Percentiles rank a stretch among this genome's conserved stretches.
Conservation (phyloP, 2,888 invertebrate species). For the Nomada ferruginata region DNA sequence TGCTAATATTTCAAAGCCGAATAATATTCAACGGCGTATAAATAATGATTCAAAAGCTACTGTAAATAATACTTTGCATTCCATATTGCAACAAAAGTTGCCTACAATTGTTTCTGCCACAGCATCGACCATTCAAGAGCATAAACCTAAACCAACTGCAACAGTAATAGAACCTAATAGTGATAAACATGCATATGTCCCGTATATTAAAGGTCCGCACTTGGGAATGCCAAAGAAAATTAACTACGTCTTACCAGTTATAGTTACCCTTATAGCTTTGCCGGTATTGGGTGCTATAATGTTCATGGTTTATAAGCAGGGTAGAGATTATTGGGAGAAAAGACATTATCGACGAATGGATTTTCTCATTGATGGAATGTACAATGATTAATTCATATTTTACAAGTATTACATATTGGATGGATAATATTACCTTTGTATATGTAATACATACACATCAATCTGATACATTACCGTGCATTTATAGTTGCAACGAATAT, state of each 20-base stretch:
- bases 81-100: not conserved
- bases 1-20: constrained; percentile 1
- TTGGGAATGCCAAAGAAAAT: constrained; percentile 78
- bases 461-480: constrained; percentile 14
- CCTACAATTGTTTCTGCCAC: constrained; percentile 8
- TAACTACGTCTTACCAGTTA: constrained; percentile 90
- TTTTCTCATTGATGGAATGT: constrained; percentile 95
- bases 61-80: constrained; percentile 13
- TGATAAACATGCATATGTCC: constrained; percentile 76
- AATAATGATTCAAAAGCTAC: not conserved
- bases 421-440: constrained; percentile 26
- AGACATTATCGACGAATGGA: constrained; percentile 95
- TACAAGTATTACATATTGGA: constrained; percentile 3
- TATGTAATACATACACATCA: constrained; percentile 12
- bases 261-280: constrained; percentile 90
- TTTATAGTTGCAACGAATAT: constrained; percentile 28
- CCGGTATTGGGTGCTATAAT: constrained; percentile 90
- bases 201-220: constrained; percentile 72
- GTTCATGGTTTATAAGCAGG: constrained; percentile 88
- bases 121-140: constrained; percentile 76
- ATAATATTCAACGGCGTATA: not conserved
- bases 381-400: constrained; percentile 89
- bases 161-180: constrained; percentile 84
- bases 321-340: constrained; percentile 94
- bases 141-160: constrained; percentile 85